phyloP scores from a whole-genome alignment of 2,797 vertebrate species.

The Acropternis orthonyx region DNA sequence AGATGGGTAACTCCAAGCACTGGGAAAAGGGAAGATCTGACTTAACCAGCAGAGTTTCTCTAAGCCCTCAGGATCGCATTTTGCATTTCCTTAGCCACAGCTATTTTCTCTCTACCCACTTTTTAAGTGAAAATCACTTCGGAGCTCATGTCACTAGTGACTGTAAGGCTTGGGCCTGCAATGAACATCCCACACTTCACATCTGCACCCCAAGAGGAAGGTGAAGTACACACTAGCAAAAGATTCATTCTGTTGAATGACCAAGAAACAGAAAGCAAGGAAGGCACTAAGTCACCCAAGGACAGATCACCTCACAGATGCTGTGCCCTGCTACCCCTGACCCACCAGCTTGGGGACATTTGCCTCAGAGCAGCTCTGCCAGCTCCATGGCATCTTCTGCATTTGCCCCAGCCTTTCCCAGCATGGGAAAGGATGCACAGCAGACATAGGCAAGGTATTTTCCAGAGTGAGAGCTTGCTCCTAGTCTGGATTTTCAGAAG shows the following conservation, averaged over 20 bases:
- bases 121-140: neutral
- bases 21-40: neutral
- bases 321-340: neutral
- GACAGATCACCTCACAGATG: neutral
- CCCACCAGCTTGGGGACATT: neutral
- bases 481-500: constrained; percentile 11
- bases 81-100: neutral
- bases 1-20: neutral
- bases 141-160: fast-evolving
- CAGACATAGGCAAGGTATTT: constrained; percentile 19
- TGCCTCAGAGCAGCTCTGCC: neutral
- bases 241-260: neutral
- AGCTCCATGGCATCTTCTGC: fast-evolving
- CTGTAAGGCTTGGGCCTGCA: neutral
- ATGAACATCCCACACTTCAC: neutral
- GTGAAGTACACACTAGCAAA: fast-evolving
- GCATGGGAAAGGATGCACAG: neutral
- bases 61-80: neutral
- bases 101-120: neutral
- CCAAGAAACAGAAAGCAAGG: neutral
- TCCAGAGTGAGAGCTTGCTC: neutral
- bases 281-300: neutral
- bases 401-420: neutral
- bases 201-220: neutral
- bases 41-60: neutral